These are phyloP conservation scores for Anoplolepis gracilipes DNA, from an alignment of 1,140 invertebrate species.

Conservation along the genomic window DNA sequence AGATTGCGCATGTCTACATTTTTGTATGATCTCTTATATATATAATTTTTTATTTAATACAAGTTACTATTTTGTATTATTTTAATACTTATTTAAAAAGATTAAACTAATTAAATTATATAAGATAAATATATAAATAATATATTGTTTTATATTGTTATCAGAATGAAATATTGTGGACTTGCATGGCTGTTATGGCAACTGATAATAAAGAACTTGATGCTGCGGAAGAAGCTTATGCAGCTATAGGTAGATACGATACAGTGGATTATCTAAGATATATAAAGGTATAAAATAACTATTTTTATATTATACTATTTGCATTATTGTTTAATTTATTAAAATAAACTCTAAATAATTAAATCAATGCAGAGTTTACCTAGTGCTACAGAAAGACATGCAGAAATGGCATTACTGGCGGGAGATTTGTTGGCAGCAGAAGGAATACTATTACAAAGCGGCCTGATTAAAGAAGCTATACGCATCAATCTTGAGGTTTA, in stretches of 20 bases:
- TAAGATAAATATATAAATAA: background rate
- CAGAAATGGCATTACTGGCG: slow-evolving; percentile 93
- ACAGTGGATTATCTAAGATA: slow-evolving; percentile 96
- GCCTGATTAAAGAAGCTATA: slow-evolving; percentile 92
- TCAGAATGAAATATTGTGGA: slow-evolving; percentile 94
- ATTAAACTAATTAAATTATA: too few species aligned
- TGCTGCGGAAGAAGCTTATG: slow-evolving; percentile 96
- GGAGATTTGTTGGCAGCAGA: slow-evolving; percentile 94
- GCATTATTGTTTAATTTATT: background rate
- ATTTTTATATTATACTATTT: background rate
- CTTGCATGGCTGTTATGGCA: slow-evolving; percentile 94
- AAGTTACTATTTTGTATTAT: too few species aligned
- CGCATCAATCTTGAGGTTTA: slow-evolving; percentile 93
- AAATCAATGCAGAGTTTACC: slow-evolving; percentile 75
- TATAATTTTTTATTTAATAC: too few species aligned
- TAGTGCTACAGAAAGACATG: slow-evolving; percentile 88
- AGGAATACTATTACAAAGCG: slow-evolving; percentile 92
- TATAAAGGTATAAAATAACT: slow-evolving; percentile 87
- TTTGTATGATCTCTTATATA: too few species aligned
- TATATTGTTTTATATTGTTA: slow-evolving; percentile 23
- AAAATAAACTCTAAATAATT: background rate
- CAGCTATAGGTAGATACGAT: slow-evolving; percentile 95
- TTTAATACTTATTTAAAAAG: too few species aligned
- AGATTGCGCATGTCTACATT: too few species aligned
- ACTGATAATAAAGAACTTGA: slow-evolving; percentile 92